Evolutionary conservation across 1,140 invertebrate genomes (phyloP).

Genomic region (Probaryconus sp.): DNA sequence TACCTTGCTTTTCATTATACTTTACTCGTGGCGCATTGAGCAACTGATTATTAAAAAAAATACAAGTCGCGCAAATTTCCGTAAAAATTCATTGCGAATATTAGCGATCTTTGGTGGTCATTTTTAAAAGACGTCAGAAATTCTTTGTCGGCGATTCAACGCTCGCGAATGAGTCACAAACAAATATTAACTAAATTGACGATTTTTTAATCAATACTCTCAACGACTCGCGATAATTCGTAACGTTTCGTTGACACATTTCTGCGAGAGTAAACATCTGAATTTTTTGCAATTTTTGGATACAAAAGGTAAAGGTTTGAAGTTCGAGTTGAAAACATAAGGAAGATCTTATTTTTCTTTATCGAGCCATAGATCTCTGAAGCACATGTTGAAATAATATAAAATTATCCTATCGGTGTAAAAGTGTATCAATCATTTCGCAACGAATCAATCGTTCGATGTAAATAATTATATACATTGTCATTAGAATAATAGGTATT

Average conservation of each 20-base stretch:
- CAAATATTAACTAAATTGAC: constrained; percentile 6
- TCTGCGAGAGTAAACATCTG: too few relatives aligned
- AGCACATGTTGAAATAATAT: constrained; percentile 8
- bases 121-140: constrained; percentile 5
- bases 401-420: constrained; percentile 1
- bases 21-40: not conserved
- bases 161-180: constrained; percentile 1
- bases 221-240: too few relatives aligned
- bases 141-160: not conserved
- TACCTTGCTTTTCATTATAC: not conserved
- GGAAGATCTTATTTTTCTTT: too few relatives aligned
- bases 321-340: too few relatives aligned
- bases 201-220: constrained; percentile 1
- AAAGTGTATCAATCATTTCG: constrained; percentile 13
- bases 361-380: not conserved
- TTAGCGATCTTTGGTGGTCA: not conserved
- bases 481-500: constrained; percentile 5
- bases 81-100: not conserved
- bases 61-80: too few relatives aligned
- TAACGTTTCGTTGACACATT: too few relatives aligned
- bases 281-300: too few relatives aligned
- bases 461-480: constrained; percentile 16
- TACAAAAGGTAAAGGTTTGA: too few relatives aligned
- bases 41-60: not conserved
- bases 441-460: constrained; percentile 16